Base-by-base conservation (phyloP, 2,888 invertebrate species). In the Scaptomyza cyrtandrae region DNA sequence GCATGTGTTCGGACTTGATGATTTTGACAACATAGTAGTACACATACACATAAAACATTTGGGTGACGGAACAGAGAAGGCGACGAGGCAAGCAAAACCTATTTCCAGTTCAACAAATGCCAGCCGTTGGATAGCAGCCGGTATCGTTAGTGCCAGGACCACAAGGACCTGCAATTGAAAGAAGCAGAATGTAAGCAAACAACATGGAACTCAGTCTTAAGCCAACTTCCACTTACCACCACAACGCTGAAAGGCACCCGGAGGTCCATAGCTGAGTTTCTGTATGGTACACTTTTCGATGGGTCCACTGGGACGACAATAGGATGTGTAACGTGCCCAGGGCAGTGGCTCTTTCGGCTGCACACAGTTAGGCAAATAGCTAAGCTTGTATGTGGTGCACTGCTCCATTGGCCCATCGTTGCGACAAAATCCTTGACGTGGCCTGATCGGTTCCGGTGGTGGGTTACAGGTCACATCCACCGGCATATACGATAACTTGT, bases 181-280 rank as follows among this genome's bases (percentile, higher is more conserved):
- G 10, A 16, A 5, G 11, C 0, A 31, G 4, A 1, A 16, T 31
- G 9, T n/a, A 31, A 31, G 31, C 9, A n/a, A 44, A 19, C n/a
- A 55, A n/a, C 6, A 24, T 24, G 24, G 24, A 24, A 5, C 4
- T 4, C 24, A 24, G 3, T 24, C 5, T 24, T n/a, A 6, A 14
- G 14, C 14, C 10, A 16, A 9, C 14, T 41, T 10, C 2, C 31
- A 68, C 88, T 79, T 54, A 90, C 91, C 87, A 44, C 89, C 86
- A 73, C 90, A 90, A 52, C 91, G 84, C 24, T 82, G 81, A 75
- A 92, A 91, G 62, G 92, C 93, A 1, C 93, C 93, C 0, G 95
- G 94, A 57, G 94, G 92, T 70, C 94, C 91, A 80, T 94, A 95
- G 52, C 95, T 95, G 90, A 95, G 91, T 45, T 94, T 93, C 83